Evolutionary conservation across 2,888 invertebrate genomes (phyloP).

Genomic region (Heliconius ismenius): DNA sequence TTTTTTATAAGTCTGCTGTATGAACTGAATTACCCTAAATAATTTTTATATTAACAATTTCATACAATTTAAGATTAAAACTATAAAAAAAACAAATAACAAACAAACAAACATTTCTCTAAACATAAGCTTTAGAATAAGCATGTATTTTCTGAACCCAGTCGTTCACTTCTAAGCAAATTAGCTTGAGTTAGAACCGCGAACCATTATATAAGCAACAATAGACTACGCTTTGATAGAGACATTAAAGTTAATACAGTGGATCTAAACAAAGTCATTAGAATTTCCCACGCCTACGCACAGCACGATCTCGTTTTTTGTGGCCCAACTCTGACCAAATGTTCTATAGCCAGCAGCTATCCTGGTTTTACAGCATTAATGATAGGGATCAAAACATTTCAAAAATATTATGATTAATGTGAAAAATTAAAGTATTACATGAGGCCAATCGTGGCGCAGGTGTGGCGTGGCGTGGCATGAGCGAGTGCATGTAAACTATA

Average conservation of each 20-base stretch:
- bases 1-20: too few species aligned
- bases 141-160: not conserved
- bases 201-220: constrained; percentile 36
- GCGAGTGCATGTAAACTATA: too few species aligned
- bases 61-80: too few species aligned
- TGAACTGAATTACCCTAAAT: too few species aligned
- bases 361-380: constrained; percentile 64
- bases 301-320: constrained; percentile 53
- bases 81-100: not conserved
- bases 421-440: not conserved
- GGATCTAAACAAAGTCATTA: constrained; percentile 53
- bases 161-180: constrained; percentile 38
- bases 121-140: not conserved
- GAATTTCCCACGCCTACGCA: constrained; percentile 65
- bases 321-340: constrained; percentile 54
- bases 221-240: constrained; percentile 53
- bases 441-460: too few species aligned
- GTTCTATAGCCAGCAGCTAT: constrained; percentile 69
- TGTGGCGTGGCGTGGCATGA: too few species aligned
- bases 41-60: too few species aligned
- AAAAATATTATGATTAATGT: constrained; percentile 1
- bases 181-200: constrained; percentile 40
- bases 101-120: not conserved
- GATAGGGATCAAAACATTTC: constrained; percentile 75
- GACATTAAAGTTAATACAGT: constrained; percentile 61